phyloP scores from a whole-genome alignment of 2,888 invertebrate genomes.

The Calliphora vomitoria region DNA sequence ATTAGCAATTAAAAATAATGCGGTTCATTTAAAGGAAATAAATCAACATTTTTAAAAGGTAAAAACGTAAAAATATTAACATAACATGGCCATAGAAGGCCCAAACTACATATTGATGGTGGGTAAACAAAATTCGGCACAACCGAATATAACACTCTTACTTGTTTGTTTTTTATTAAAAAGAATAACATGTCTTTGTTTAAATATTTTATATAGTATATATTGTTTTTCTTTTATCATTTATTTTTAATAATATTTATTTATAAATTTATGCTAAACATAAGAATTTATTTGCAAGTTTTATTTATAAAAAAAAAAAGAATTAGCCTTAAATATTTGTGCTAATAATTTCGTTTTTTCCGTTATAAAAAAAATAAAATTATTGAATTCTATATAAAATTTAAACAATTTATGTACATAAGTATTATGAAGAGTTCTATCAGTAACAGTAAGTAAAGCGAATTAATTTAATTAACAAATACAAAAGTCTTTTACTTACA shows the following conservation, averaged over 20 bases:
- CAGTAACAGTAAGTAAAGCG: neutral
- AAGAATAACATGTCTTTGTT: neutral
- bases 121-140: too few relatives aligned
- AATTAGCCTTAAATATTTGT: slow-evolving; percentile 37
- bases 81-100: too few relatives aligned
- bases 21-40: too few relatives aligned
- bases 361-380: neutral
- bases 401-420: neutral
- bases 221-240: neutral
- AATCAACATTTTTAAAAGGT: too few relatives aligned
- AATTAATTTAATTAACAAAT: slow-evolving; percentile 5
- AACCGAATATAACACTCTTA: too few relatives aligned
- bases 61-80: too few relatives aligned
- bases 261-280: slow-evolving; percentile 21
- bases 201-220: neutral
- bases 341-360: slow-evolving; percentile 3
- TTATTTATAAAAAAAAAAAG: slow-evolving; percentile 21
- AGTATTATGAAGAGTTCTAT: too few relatives aligned
- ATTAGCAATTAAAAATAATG: too few relatives aligned
- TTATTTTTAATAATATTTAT: neutral
- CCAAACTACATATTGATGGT: too few relatives aligned
- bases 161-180: too few relatives aligned
- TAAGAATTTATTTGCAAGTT: neutral
- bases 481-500: slow-evolving; percentile 69
- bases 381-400: neutral